phyloP scores from a whole-genome alignment of 2,888 invertebrate genomes.

The Spicauda simplicius region DNA sequence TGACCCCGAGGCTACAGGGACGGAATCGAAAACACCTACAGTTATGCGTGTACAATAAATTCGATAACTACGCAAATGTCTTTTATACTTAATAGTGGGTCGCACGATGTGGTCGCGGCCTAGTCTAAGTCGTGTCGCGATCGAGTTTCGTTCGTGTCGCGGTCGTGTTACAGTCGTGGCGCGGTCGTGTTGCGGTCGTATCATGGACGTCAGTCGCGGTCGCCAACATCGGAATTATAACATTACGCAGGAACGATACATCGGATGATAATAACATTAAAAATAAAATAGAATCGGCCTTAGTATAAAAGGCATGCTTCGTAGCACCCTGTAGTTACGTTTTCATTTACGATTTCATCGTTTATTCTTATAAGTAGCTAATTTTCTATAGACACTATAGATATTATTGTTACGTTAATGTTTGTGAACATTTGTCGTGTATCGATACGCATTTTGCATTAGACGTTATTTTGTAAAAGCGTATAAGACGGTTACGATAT shows the following conservation, averaged over 20 bases:
- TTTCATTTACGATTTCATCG: constrained; percentile 17
- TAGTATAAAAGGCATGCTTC: constrained; percentile 6
- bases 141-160: no score
- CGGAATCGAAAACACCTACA: no score
- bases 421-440: constrained; percentile 27
- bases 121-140: no score
- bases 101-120: no score
- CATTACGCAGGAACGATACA: neutral
- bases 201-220: no score
- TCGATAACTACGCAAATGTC: no score
- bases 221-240: no score
- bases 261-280: neutral
- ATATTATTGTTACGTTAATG: constrained; percentile 6
- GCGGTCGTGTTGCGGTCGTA: no score
- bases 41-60: no score
- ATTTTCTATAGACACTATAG: constrained; percentile 14
- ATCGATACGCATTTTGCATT: constrained; percentile 54
- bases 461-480: constrained; percentile 45
- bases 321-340: constrained; percentile 4
- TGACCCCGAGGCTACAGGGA: no score
- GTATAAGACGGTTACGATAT: neutral
- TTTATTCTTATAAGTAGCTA: constrained; percentile 21
- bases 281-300: constrained; percentile 1
- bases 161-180: no score
- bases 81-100: no score